Evolutionary conservation across 1,140 invertebrate species (phyloP), one percentile per base, ranked within the genome.

Genomic region (Orchestia grillus): DNA sequence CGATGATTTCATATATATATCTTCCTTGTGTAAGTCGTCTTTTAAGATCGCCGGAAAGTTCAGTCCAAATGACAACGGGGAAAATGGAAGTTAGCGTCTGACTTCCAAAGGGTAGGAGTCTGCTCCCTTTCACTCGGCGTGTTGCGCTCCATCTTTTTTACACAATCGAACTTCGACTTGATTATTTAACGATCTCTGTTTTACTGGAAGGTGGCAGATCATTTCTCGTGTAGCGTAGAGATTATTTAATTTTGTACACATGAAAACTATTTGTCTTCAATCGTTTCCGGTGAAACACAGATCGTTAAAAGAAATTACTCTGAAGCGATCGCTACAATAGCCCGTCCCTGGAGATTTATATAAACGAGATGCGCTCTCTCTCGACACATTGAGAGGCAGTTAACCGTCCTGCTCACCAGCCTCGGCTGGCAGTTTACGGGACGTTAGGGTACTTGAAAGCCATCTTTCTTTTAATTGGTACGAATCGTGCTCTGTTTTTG

Each of bases 111-210:
- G 41, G 44, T 28, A n/a, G 92, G 92, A 47, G 44, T 94, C 92
- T 3, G 16, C 92, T 94, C 92, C 92, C 43, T 94, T 94, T 44
- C 19, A 94, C 92, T 94, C 92, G 92, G 92, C 92, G 11, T 94
- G 92, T 94, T 94, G 92, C 92, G 92, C 92, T 44, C 44, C 92
- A 94, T n/a, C 43, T 94, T 90, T 42, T 90, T 90, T 90, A 90
- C 42, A 42, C 28, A 42, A 90, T 90, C 92, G 92, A 94, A 94
- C 92, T 42, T 45, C 44, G 88, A 94, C 92, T 94, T 40, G 44
- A 94, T 6, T 44, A 94, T 42, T 44, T 44, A 94, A 94, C 92
- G 92, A 94, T 94, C 44, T 94, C 92, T 94, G 92, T 40, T 94
- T 47, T n/a, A 94, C 44, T 47, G 44, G 92, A 94, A 94, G 23